Evolutionary conservation across 2,888 invertebrate genomes (phyloP).

Genomic region (Aphodius sticticus): DNA sequence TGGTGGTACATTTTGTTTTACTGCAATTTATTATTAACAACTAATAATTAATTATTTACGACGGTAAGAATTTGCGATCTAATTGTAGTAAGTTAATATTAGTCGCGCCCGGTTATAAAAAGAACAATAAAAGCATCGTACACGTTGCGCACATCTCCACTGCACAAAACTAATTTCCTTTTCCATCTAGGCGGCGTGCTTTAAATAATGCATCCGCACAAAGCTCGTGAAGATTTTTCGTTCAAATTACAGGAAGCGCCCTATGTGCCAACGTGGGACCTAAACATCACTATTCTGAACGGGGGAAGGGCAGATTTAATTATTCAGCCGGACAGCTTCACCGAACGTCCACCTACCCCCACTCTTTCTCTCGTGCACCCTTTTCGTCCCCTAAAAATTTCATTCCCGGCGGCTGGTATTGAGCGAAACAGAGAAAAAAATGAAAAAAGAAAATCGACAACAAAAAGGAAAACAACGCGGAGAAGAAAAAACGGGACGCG

Average conservation of each 20-base stretch:
- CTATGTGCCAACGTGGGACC: not conserved
- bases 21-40: no score
- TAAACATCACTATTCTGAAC: not conserved
- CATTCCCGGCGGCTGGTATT: not conserved
- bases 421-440: not conserved
- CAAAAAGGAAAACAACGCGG: not conserved
- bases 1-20: no score
- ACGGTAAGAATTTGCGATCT: no score
- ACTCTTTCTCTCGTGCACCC: not conserved
- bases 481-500: not conserved
- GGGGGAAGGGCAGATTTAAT: not conserved
- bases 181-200: not conserved
- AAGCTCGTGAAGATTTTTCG: not conserved
- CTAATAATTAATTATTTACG: no score
- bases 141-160: not conserved
- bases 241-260: not conserved
- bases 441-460: not conserved
- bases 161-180: not conserved
- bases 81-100: no score
- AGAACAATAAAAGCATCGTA: not conserved
- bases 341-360: not conserved
- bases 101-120: not conserved
- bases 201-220: not conserved
- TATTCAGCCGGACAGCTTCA: not conserved
- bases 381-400: not conserved